A percentile compares a stretch with the other conserved stretches of the same genome.
These are phyloP conservation scores for Phocides pigmalion DNA, from an alignment of 1,140 invertebrate genomes.

Conservation along the genomic window DNA sequence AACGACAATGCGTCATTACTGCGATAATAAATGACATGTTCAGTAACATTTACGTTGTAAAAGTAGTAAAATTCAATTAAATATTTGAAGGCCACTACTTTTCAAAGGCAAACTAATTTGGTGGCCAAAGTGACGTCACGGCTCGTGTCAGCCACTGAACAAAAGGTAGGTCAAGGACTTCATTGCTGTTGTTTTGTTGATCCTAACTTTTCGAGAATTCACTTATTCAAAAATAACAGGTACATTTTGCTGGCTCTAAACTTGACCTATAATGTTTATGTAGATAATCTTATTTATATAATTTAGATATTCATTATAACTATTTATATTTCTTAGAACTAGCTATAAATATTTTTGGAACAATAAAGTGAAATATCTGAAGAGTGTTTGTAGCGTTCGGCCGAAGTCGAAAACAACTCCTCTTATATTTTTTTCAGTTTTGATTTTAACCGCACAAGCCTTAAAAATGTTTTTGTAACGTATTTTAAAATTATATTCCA, in stretches of 20 bases:
- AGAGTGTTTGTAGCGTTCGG: too few species aligned
- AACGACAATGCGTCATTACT: too few species aligned
- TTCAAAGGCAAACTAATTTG: slow-evolving; percentile 19
- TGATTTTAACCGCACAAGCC: too few species aligned
- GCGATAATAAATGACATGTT: not conserved
- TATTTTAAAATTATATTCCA: too few species aligned
- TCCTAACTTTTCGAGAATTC: not conserved
- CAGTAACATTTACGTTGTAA: not conserved
- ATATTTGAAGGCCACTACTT: slow-evolving; percentile 15
- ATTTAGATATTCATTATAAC: too few species aligned
- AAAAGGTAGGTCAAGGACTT: slow-evolving; percentile 24
- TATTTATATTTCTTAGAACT: too few species aligned
- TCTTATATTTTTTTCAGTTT: too few species aligned
- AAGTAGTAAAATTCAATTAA: slow-evolving; percentile 1
- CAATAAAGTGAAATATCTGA: too few species aligned
- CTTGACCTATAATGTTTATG: not conserved
- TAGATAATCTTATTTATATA: not conserved
- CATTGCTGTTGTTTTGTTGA: slow-evolving; percentile 8
- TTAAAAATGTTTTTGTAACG: too few species aligned
- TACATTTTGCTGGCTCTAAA: not conserved
- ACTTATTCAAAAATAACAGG: not conserved
- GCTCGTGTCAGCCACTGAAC: slow-evolving; percentile 5
- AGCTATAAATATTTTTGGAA: too few species aligned
- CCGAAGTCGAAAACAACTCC: too few species aligned
- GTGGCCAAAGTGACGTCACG: slow-evolving; percentile 18